Conservation (phyloP, 2,797 vertebrate species). For the Sorex maritimensis region DNA sequence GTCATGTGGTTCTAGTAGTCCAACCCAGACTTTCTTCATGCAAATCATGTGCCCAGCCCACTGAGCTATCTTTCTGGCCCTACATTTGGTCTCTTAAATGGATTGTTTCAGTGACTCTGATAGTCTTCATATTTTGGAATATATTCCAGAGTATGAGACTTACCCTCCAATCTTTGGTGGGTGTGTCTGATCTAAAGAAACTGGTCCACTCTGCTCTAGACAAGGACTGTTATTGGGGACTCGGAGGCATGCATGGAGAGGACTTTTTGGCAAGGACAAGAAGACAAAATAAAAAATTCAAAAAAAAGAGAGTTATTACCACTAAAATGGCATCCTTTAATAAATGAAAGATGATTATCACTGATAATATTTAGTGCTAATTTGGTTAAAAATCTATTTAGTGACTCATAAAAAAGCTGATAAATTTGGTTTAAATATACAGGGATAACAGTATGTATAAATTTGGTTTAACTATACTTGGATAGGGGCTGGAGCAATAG, state of each 20-base stretch:
- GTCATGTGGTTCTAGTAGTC: too few relatives aligned
- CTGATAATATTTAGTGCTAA: neutral
- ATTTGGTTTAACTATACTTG: too few relatives aligned
- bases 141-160: neutral
- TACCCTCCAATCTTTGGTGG: neutral
- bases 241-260: too few relatives aligned
- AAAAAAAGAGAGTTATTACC: neutral
- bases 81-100: neutral
- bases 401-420: constrained; percentile 22
- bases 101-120: neutral
- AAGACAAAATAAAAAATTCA: neutral
- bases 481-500: too few relatives aligned
- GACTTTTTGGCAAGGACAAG: neutral
- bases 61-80: too few relatives aligned
- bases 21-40: too few relatives aligned
- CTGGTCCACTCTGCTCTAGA: neutral
- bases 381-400: constrained; percentile 19
- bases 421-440: neutral
- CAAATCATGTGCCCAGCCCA: too few relatives aligned
- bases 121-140: neutral
- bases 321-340: neutral
- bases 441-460: neutral
- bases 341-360: neutral
- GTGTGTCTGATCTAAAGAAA: neutral
- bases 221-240: neutral